A percentile compares a stretch with the other conserved stretches of the same genome.
Conservation (phyloP, 2,113 vertebrate genomes). For the Seriola rivoliana region DNA sequence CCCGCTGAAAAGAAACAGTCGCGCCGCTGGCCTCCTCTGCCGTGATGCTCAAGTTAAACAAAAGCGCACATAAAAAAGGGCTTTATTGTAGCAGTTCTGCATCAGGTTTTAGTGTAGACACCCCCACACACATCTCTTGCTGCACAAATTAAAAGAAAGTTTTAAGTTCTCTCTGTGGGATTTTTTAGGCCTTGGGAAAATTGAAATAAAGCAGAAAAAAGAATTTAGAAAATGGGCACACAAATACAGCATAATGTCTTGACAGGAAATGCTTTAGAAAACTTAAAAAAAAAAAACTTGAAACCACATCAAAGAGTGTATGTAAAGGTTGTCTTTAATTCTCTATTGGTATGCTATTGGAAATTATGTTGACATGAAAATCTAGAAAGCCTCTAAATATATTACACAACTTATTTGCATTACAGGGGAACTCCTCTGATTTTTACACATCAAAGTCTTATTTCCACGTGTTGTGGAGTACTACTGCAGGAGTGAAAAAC, state of each 20-base stretch:
- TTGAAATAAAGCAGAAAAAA: no score
- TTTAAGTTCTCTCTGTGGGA: background rate
- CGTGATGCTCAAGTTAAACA: slow-evolving; percentile 8
- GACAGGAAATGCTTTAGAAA: background rate
- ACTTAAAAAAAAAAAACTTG: background rate
- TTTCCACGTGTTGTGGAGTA: background rate
- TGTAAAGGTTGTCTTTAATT: background rate
- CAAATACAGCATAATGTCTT: no score
- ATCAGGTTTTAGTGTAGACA: background rate
- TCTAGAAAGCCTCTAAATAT: background rate
- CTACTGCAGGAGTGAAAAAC: background rate
- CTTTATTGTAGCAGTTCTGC: background rate
- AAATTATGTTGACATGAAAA: background rate
- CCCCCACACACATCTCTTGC: background rate
- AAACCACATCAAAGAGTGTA: background rate
- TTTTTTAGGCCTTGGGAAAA: no score
- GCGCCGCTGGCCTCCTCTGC: slow-evolving; percentile 12
- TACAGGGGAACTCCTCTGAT: background rate
- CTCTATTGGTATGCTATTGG: no score
- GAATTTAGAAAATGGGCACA: no score
- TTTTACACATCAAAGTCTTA: background rate
- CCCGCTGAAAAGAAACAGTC: slow-evolving; percentile 54
- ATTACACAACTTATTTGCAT: background rate
- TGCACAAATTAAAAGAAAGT: background rate
- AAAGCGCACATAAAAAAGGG: background rate